Conservation (phyloP, 2,113 vertebrate genomes). For the Motacilla tschutschensis region DNA sequence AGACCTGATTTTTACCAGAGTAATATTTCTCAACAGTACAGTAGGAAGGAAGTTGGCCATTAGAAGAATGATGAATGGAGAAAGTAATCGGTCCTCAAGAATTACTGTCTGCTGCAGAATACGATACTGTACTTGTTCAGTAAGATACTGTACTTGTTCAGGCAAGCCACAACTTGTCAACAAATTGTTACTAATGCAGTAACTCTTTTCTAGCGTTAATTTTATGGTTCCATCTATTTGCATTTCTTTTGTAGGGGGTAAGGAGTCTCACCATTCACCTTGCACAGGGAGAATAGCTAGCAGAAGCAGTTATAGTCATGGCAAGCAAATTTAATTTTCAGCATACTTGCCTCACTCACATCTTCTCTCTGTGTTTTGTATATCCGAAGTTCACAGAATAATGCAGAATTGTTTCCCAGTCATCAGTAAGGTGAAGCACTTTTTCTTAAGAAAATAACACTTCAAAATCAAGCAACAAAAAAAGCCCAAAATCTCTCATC, state of each 20-base stretch:
- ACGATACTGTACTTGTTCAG: background rate
- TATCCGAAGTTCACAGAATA: background rate
- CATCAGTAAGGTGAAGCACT: background rate
- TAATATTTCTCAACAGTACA: background rate
- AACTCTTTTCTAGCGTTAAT: background rate
- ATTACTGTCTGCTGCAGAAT: background rate
- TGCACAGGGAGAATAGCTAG: fast-evolving
- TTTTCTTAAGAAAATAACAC: background rate
- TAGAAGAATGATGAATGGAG: background rate
- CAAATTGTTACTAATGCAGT: fast-evolving
- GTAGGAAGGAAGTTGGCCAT: background rate
- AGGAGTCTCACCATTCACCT: background rate
- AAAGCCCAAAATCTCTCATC: background rate
- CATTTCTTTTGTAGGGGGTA: background rate
- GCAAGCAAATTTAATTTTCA: background rate
- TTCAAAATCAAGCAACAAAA: background rate
- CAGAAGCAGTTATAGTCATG: fast-evolving
- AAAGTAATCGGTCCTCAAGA: background rate
- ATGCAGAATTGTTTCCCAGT: background rate
- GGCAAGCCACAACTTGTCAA: background rate
- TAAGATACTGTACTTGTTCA: background rate
- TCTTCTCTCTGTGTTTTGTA: background rate
- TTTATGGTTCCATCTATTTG: background rate
- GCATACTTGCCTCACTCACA: background rate
- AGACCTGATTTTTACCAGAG: background rate